A percentile compares a stretch with the other conserved stretches of the same genome.
phyloP scores from a whole-genome alignment of 2,797 vertebrate species.

The Myotis myotis region DNA sequence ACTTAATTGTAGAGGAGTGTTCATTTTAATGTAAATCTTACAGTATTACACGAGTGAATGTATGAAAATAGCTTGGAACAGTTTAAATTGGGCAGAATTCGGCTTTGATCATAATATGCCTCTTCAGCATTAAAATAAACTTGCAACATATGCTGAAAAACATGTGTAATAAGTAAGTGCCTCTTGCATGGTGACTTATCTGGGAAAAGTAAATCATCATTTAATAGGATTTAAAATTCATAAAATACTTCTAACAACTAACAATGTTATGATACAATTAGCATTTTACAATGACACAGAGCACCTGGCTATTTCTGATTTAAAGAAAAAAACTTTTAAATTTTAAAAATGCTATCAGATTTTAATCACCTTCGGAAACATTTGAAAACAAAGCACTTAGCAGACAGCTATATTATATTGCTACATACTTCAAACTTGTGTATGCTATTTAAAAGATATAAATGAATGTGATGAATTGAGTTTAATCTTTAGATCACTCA shows the following conservation, averaged over 20 bases:
- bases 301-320: neutral
- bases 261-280: neutral
- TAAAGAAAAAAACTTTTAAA: neutral
- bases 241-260: constrained; percentile 35
- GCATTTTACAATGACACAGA: neutral
- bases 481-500: neutral
- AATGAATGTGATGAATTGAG: neutral
- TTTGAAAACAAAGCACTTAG: constrained; percentile 35
- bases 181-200: constrained; percentile 71
- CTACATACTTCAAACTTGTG: neutral
- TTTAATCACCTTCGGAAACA: constrained; percentile 31
- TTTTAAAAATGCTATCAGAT: neutral
- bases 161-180: constrained; percentile 79
- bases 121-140: constrained; percentile 83
- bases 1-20: constrained; percentile 78
- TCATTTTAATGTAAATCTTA: constrained; percentile 83
- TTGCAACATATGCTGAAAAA: constrained; percentile 82
- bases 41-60: constrained; percentile 81
- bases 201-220: constrained; percentile 70
- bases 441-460: neutral
- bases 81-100: constrained; percentile 81
- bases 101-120: constrained; percentile 81
- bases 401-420: neutral
- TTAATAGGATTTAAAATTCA: constrained; percentile 70
- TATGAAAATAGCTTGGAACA: constrained; percentile 82